A percentile compares a stretch with the other conserved stretches of the same genome.
Conservation (phyloP, 2,888 invertebrate species). For the Mesorhabditis spiculigera region DNA sequence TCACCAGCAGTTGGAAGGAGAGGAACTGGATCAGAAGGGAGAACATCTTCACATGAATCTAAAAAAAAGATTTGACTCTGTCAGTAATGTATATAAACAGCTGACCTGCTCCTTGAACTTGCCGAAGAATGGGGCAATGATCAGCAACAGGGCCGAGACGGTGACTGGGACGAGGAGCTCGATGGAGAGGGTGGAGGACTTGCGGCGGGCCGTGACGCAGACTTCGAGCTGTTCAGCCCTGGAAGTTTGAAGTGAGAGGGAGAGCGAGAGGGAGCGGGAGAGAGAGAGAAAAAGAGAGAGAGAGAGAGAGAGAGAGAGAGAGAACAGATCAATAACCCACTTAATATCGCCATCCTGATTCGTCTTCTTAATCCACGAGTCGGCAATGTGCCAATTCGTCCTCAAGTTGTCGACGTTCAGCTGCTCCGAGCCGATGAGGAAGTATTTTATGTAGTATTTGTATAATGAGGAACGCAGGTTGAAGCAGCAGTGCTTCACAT, state of each 20-base stretch:
- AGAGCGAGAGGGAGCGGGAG: no score
- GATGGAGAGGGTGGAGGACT: slow-evolving; percentile 44
- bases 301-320: background rate
- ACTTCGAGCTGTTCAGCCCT: slow-evolving; percentile 42
- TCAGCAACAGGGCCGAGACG: slow-evolving; percentile 44
- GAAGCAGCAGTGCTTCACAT: slow-evolving; percentile 48
- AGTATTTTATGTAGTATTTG: slow-evolving; percentile 41
- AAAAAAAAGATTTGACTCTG: slow-evolving; percentile 6
- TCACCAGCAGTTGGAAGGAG: slow-evolving; percentile 52
- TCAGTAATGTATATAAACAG: background rate
- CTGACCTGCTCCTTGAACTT: slow-evolving; percentile 41
- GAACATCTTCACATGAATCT: slow-evolving; percentile 52
- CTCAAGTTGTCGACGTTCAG: slow-evolving; percentile 27
- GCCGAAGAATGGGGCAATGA: slow-evolving; percentile 52
- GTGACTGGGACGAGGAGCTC: slow-evolving; percentile 49
- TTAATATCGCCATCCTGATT: slow-evolving; percentile 38
- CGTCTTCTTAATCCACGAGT: slow-evolving; percentile 35
- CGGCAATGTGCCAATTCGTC: slow-evolving; percentile 45
- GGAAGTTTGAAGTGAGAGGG: slow-evolving; percentile 11
- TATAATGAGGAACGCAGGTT: slow-evolving; percentile 37
- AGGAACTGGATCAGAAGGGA: slow-evolving; percentile 51
- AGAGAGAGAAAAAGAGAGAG: no score
- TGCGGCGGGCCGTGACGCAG: slow-evolving; percentile 42
- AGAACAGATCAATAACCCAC: slow-evolving; percentile 10
- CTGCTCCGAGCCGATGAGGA: slow-evolving; percentile 31